Evolutionary conservation across 2,888 invertebrate species (phyloP), one percentile per base, ranked within the genome.

Genomic region (Thalpophila matura): DNA sequence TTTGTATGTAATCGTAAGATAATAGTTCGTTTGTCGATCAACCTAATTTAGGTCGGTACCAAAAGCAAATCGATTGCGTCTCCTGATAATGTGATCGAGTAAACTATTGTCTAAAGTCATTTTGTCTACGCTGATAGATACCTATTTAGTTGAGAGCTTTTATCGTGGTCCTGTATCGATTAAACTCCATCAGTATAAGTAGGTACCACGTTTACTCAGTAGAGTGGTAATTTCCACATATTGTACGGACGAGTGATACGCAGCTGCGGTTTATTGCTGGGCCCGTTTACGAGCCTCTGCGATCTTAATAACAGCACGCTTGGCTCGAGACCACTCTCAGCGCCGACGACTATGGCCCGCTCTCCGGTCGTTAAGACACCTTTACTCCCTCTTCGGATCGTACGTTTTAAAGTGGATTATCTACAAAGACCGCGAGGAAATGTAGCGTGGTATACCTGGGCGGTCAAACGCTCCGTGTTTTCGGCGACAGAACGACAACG

Each of bases 261-360:
- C 87, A 86, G 86, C 85, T 88, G 87, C 66, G 81, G 83, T 84
- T 87, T 87, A 89, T 80, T 35, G 81, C 78, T 69, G 74, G 78
- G 60, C 64, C 75, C 71, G 81, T 88, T 88, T 87, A 89, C 81
- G 88, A 85, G 65, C 70, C 60, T 31, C 63, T 75, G 81, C 74
- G 77, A 81, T 85, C 80, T 86, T 86, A 84, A 84, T 87, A 86
- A 84, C 82, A 82, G 74, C 78, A 76, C 77, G 67, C 74, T 74
- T 63, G 66, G 64, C 53, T 62, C 55, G 20, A 62, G 63, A 72
- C 62, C 74, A 64, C 69, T 74, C 63, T 59, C 53, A 33, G 27
- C 27, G 24, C 46, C 38, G 33, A 24, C 35, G 38, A 46, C 59
- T 57, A n/a, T 42, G 43, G 43, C 18, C 29, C 43, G 40, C 46